Conservation (phyloP, 2,113 vertebrate genomes). For the Tupaia chinensis region DNA sequence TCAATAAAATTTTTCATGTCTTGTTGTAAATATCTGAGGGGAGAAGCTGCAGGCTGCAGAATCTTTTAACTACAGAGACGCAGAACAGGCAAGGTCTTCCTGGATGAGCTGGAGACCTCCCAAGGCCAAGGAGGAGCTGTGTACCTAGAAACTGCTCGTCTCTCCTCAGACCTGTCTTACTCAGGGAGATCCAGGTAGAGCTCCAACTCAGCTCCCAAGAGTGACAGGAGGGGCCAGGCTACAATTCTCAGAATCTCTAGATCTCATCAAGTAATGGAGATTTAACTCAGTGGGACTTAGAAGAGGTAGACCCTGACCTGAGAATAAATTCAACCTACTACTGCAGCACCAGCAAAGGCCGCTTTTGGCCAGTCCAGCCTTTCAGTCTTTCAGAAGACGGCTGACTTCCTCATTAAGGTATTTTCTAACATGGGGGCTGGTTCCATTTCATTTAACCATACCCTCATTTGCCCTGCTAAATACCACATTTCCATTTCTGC, state of each 20-base stretch:
- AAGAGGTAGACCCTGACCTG: not conserved
- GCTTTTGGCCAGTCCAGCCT: not conserved
- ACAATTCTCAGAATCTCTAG: not conserved
- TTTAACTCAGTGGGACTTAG: not conserved
- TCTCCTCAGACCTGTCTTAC: not conserved
- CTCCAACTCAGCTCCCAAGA: not conserved
- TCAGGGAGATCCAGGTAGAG: not conserved
- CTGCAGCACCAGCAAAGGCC: not conserved
- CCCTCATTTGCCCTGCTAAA: constrained; percentile 55
- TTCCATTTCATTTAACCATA: constrained; percentile 29
- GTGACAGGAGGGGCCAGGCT: not conserved
- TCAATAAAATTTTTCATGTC: too few relatives aligned
- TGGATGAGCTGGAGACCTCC: not conserved
- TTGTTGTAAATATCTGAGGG: not conserved
- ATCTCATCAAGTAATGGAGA: not conserved
- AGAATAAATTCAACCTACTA: not conserved
- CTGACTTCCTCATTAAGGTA: not conserved
- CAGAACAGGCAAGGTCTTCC: not conserved
- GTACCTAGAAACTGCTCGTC: not conserved
- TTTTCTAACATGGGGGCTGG: not conserved
- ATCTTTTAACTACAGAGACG: not conserved
- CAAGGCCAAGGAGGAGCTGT: not conserved
- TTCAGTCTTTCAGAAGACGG: not conserved
- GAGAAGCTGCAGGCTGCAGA: not conserved
- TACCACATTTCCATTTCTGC: constrained; percentile 72